Evolutionary conservation across 92 coral and sea anemone species (phyloP), one percentile per base, ranked within the genome.

Genomic region (Siderastrea radians): DNA sequence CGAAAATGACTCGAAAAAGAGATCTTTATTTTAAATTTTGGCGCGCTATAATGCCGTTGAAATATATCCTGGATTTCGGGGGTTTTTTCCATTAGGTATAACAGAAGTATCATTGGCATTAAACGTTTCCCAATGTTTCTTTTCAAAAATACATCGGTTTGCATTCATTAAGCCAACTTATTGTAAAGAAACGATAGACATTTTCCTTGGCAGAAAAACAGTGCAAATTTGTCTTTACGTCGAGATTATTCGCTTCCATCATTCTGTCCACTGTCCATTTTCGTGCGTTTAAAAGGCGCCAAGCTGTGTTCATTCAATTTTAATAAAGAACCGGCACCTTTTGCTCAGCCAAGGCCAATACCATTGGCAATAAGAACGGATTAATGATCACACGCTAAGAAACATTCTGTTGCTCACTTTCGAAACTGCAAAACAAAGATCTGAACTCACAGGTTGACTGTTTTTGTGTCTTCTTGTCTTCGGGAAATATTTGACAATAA

Each of bases 301-400:
- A 84, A 60, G 73, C 87, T 60, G 87, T 3, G 87, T 63, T 60
- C 52, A 82, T 63, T 73, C 63, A 73, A 49, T 73, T 62, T 49
- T 46, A 49, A 83, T 83, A 83, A 72, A 48, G 87, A 72, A 17
- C 60, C 49, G 68, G 87, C 77, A 8, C 73, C 87, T 84, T 47
- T 47, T 2, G 43, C 70, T 49, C 53, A 50, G 65, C 81, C 81
- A 51, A 84, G 80, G 73, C 44, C 60, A 74, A 72, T 54, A 13
- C 59, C 2, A 6, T 57, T 7, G 49, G 14, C n/a, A 84, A 60
- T 73, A 72, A 62, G 38, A 49, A 43, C 26, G 65, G 73, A 73
- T 73, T 84, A 74, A 46, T 38, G 64, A 13, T 38, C 81, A 12
- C 87, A 84, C 73, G 79, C 81, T 60, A 64, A 2, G 80, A 51